These are phyloP conservation scores for Diplodus puntazzo DNA, from an alignment of 2,797 vertebrate species.

Conservation along the genomic window DNA sequence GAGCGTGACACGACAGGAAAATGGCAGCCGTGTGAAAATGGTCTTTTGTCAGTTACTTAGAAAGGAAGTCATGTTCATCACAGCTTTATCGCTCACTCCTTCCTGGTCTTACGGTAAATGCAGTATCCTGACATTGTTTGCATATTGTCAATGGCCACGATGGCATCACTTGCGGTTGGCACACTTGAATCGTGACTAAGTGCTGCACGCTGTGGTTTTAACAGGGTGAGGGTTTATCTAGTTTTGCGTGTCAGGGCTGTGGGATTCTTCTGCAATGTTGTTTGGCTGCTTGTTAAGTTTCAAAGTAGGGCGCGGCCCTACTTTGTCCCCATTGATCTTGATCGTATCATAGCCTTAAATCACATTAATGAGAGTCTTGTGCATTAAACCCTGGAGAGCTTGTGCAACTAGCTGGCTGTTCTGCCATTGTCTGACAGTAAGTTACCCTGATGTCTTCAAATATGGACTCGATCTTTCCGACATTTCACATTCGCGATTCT, in stretches of 20 bases:
- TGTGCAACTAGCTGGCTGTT: background rate
- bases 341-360: background rate
- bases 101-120: background rate
- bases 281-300: constrained; percentile 13
- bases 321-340: background rate
- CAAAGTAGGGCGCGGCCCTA: background rate
- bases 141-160: background rate
- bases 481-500: background rate
- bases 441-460: background rate
- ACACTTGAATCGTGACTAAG: constrained; percentile 15
- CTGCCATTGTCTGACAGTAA: background rate
- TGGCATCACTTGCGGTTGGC: background rate
- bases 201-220: background rate
- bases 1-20: too few relatives aligned
- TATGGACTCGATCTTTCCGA: background rate
- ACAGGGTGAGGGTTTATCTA: constrained; percentile 26
- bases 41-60: too few relatives aligned
- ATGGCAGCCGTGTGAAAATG: too few relatives aligned
- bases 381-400: background rate
- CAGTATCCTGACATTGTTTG: background rate
- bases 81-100: background rate
- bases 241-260: constrained; percentile 22
- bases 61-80: background rate
- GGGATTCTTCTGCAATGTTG: constrained; percentile 6
- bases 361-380: background rate